These are phyloP conservation scores for Chaitophorus viminalis DNA, from an alignment of 2,888 invertebrate genomes.

Conservation along the genomic window DNA sequence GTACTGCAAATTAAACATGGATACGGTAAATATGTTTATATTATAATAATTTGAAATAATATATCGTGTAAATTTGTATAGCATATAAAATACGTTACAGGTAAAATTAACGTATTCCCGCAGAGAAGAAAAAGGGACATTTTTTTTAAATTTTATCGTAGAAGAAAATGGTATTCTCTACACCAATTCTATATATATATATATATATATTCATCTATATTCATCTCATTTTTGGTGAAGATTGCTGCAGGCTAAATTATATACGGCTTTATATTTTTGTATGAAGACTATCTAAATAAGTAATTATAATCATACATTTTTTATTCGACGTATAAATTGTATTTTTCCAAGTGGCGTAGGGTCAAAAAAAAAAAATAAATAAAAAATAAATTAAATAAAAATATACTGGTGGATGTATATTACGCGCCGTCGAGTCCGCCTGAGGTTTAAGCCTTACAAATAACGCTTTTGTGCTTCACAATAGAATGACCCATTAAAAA, in stretches of 20 bases:
- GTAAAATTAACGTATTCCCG: neutral
- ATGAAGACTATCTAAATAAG: conserved; percentile 19
- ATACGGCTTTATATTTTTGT: neutral
- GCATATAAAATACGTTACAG: too few species aligned
- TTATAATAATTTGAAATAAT: too few species aligned
- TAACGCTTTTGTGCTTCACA: conserved; percentile 55
- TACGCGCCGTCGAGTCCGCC: conserved; percentile 32
- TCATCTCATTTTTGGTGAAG: neutral
- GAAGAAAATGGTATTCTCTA: neutral
- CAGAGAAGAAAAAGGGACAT: neutral
- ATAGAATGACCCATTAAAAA: conserved; percentile 52
- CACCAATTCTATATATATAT: too few species aligned
- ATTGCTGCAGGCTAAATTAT: neutral
- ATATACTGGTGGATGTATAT: conserved; percentile 43
- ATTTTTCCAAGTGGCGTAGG: conserved; percentile 9
- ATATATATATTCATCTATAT: too few species aligned
- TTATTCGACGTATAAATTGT: conserved; percentile 22
- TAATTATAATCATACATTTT: conserved; percentile 42
- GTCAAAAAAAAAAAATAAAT: conserved; percentile 11
- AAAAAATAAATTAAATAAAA: conserved; percentile 39
- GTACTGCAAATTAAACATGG: too few species aligned
- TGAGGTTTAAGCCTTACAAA: conserved; percentile 52
- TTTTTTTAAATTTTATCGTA: neutral
- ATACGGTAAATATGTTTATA: too few species aligned
- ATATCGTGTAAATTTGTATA: too few species aligned